phyloP scores from a whole-genome alignment of 1,140 invertebrate genomes.

The Episyrphus balteatus region DNA sequence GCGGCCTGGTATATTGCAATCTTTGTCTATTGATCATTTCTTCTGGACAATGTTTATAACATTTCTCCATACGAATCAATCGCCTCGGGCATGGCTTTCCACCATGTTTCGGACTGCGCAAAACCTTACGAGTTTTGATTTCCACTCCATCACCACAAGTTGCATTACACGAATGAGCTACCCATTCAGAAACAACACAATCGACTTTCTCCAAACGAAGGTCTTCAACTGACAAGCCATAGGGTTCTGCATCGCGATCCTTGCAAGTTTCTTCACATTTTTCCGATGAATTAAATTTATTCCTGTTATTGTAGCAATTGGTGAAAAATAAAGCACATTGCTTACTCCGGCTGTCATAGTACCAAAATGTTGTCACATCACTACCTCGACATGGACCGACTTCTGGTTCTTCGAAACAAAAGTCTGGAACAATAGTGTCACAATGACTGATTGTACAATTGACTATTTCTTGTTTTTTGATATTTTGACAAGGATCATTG shows the following conservation, averaged over 20 bases:
- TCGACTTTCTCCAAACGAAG: conserved; percentile 33
- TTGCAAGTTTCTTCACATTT: conserved; percentile 36
- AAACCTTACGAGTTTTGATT: conserved; percentile 35
- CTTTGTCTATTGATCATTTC: conserved; percentile 24
- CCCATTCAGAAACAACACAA: conserved; percentile 52
- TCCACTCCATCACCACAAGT: conserved; percentile 48
- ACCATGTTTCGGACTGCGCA: conserved; percentile 50
- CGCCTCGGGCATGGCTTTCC: conserved; percentile 57
- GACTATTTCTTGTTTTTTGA: conserved; percentile 36
- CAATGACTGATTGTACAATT: conserved; percentile 42
- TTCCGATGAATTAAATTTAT: conserved; percentile 53
- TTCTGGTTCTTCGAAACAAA: conserved; percentile 29
- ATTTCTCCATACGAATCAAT: conserved; percentile 31
- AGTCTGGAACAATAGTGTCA: conserved; percentile 38
- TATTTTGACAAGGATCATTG: conserved; percentile 34
- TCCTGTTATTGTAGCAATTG: conserved; percentile 63
- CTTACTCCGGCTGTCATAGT: conserved; percentile 53
- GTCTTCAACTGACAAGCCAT: conserved; percentile 17
- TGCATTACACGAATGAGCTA: conserved; percentile 48
- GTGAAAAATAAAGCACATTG: conserved; percentile 63
- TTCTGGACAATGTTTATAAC: conserved; percentile 29
- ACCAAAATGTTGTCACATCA: conserved; percentile 49
- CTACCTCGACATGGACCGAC: conserved; percentile 54
- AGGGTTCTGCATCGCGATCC: conserved; percentile 17
- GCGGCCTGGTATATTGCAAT: neutral